phyloP scores from a whole-genome alignment of 2,797 vertebrate species.

The Phalanger gymnotis region DNA sequence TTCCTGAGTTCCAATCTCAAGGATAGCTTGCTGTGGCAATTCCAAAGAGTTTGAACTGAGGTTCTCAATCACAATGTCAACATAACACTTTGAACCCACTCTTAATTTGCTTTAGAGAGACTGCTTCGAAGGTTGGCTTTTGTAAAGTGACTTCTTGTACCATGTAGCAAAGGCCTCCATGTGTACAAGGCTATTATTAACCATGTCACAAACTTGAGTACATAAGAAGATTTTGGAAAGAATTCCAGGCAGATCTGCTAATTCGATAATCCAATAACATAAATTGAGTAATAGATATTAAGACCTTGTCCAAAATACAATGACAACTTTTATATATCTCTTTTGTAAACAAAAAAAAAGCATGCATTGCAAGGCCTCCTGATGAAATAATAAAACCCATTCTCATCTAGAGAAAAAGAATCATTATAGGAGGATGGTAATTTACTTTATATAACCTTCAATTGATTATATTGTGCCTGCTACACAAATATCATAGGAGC shows the following conservation, averaged over 20 bases:
- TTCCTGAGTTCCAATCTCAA: not conserved
- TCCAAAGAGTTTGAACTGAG: constrained; percentile 52
- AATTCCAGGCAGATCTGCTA: constrained; percentile 81
- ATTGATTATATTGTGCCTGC: constrained; percentile 92
- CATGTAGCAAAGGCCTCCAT: not conserved
- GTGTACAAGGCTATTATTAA: constrained; percentile 73
- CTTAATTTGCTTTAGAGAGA: constrained; percentile 78
- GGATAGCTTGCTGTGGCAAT: constrained; percentile 37
- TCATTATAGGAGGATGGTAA: constrained; percentile 92
- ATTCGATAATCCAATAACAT: constrained; percentile 83
- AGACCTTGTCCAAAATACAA: constrained; percentile 78
- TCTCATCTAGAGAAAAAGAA: constrained; percentile 90
- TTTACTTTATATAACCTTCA: constrained; percentile 94
- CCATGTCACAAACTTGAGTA: constrained; percentile 77
- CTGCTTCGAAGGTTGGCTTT: constrained; percentile 73
- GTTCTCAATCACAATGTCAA: constrained; percentile 56
- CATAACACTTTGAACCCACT: constrained; percentile 71
- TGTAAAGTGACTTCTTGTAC: constrained; percentile 76
- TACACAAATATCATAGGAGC: constrained; percentile 94
- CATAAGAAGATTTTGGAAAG: constrained; percentile 75
- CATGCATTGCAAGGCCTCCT: constrained; percentile 82
- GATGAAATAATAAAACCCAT: constrained; percentile 92
- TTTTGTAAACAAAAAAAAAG: constrained; percentile 68
- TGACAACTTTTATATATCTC: constrained; percentile 80
- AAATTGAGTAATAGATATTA: constrained; percentile 84